These are phyloP conservation scores for Sialia sialis DNA, from an alignment of 2,113 vertebrate species.

Conservation along the genomic window DNA sequence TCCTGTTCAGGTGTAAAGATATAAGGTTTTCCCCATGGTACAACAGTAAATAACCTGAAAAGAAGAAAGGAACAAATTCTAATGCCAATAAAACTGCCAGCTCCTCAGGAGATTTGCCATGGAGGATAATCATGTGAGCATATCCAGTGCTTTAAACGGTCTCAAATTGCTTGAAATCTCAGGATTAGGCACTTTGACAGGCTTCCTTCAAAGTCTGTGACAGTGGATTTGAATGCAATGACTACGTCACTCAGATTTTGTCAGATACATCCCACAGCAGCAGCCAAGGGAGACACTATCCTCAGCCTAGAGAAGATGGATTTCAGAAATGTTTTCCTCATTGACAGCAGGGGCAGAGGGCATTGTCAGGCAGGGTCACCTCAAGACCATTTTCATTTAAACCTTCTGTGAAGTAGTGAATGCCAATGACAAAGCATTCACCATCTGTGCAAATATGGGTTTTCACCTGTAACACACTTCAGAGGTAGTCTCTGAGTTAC, in stretches of 20 bases:
- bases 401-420: not conserved
- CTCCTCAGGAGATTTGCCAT: not conserved
- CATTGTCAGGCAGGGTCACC: not conserved
- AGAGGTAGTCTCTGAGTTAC: not conserved
- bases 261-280: not conserved
- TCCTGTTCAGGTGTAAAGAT: not conserved
- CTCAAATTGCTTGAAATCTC: not conserved
- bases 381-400: not conserved
- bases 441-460: not conserved
- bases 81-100: not conserved
- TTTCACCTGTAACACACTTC: not conserved
- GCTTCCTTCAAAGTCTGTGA: constrained; percentile 12
- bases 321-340: not conserved
- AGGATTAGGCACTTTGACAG: constrained; percentile 23
- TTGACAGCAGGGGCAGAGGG: not conserved
- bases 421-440: not conserved
- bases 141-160: not conserved
- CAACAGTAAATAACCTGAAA: not conserved
- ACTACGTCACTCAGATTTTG: not conserved
- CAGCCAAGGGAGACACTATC: not conserved
- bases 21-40: not conserved
- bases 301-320: not conserved
- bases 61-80: not conserved
- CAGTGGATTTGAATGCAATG: not conserved
- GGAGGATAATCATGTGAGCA: not conserved